Percentiles rank a stretch among this genome's conserved stretches.
These are phyloP conservation scores for Hyperoodon ampullatus DNA, from an alignment of 2,113 vertebrate genomes.

Conservation along the genomic window DNA sequence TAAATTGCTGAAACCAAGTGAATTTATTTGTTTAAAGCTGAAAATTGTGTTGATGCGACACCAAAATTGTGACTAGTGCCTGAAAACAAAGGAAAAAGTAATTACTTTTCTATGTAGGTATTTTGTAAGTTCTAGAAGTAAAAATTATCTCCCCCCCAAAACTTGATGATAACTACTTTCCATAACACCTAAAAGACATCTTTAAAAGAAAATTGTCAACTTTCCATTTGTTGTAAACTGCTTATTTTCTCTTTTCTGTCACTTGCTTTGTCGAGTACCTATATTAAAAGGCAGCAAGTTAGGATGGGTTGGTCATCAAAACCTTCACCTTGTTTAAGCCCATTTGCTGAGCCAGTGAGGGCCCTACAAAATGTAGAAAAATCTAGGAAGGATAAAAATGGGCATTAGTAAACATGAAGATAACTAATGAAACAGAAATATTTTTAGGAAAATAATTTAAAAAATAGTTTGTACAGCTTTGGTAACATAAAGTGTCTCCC, in stretches of 20 bases:
- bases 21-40: slow-evolving; percentile 43
- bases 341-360: neutral
- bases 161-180: slow-evolving; percentile 11
- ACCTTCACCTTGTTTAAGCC: neutral
- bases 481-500: neutral
- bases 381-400: neutral
- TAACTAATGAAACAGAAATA: slow-evolving; percentile 24
- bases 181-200: slow-evolving; percentile 13
- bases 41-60: slow-evolving; percentile 28
- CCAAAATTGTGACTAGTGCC: slow-evolving; percentile 6
- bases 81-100: slow-evolving; percentile 47
- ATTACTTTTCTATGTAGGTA: neutral
- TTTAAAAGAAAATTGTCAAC: neutral
- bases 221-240: slow-evolving; percentile 7
- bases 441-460: slow-evolving; percentile 28
- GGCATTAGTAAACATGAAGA: neutral
- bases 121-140: slow-evolving; percentile 32
- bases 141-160: neutral
- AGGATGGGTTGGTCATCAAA: neutral
- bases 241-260: slow-evolving; percentile 27
- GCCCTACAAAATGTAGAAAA: slow-evolving; percentile 16
- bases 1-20: slow-evolving; percentile 10
- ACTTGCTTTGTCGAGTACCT: slow-evolving; percentile 16
- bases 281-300: slow-evolving; percentile 50
- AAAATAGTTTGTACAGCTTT: neutral